Evolutionary conservation across 2,113 vertebrate genomes (phyloP).

Genomic region (Oxygymnocypris stewartii): DNA sequence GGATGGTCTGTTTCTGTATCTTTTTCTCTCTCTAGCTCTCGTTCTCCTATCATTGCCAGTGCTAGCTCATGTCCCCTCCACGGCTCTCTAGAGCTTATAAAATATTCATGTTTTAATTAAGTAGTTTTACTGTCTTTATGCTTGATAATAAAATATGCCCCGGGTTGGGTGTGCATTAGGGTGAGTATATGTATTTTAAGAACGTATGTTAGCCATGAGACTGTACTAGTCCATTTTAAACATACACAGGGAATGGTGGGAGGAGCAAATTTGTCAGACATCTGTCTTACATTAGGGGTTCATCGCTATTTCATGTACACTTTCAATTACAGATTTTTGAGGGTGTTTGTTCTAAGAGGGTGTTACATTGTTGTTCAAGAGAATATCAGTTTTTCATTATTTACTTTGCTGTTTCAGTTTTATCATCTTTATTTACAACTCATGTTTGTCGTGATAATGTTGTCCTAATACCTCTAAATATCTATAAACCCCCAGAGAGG

Average conservation of each 20-base stretch:
- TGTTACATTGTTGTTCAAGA: background rate
- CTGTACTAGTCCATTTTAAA: slow-evolving; percentile 66
- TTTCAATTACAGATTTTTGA: background rate
- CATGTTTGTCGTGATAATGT: background rate
- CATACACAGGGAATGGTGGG: slow-evolving; percentile 50
- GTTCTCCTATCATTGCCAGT: slow-evolving; percentile 49
- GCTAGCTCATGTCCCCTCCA: slow-evolving; percentile 61
- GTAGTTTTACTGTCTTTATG: slow-evolving; percentile 79
- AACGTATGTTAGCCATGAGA: slow-evolving; percentile 41
- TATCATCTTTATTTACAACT: background rate
- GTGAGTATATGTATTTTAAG: slow-evolving; percentile 34
- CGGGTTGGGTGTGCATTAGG: slow-evolving; percentile 43
- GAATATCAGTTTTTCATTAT: background rate
- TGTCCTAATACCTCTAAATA: background rate
- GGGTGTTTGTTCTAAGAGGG: background rate
- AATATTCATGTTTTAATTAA: slow-evolving; percentile 99
- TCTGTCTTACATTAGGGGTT: slow-evolving; percentile 47
- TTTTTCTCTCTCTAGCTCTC: slow-evolving; percentile 46
- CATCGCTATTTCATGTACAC: slow-evolving; percentile 56
- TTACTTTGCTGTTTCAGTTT: background rate
- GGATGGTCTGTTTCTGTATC: slow-evolving; percentile 52
- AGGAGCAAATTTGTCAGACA: slow-evolving; percentile 54
- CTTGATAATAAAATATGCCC: slow-evolving; percentile 71
- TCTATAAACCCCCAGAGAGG: background rate
- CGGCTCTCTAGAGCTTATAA: slow-evolving; percentile 76